These are phyloP conservation scores for Herpetotheres cachinnans DNA, from an alignment of 2,113 vertebrate species.

Conservation along the genomic window DNA sequence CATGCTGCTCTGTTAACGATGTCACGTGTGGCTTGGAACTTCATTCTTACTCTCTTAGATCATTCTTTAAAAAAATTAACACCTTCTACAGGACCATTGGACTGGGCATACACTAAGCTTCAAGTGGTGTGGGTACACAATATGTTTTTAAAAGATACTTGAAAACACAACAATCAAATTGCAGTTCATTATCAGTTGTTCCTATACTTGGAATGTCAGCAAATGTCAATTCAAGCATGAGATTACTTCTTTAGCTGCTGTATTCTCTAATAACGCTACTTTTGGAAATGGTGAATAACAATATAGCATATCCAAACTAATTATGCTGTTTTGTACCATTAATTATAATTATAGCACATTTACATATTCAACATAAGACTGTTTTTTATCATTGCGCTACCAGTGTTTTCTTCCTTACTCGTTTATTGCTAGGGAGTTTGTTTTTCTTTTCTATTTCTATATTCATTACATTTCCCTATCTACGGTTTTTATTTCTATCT, in stretches of 20 bases:
- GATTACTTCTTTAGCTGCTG: slow-evolving; percentile 16
- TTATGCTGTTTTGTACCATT: slow-evolving; percentile 15
- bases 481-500: neutral
- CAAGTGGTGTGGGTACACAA: neutral
- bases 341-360: slow-evolving; percentile 23
- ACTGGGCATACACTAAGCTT: neutral
- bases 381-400: neutral
- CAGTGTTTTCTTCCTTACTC: neutral
- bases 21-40: neutral
- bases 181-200: neutral
- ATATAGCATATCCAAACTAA: neutral
- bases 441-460: neutral
- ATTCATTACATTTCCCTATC: neutral
- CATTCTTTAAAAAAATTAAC: neutral
- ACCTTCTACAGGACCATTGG: neutral
- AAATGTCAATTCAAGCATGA: neutral
- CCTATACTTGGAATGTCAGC: neutral
- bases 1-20: neutral
- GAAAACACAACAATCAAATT: neutral
- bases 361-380: neutral
- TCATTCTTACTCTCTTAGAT: neutral
- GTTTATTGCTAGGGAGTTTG: neutral
- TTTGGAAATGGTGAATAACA: neutral
- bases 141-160: neutral
- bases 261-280: neutral